Evolutionary conservation across 2,888 invertebrate species (phyloP).

Genomic region (Cyclophora albipunctata): DNA sequence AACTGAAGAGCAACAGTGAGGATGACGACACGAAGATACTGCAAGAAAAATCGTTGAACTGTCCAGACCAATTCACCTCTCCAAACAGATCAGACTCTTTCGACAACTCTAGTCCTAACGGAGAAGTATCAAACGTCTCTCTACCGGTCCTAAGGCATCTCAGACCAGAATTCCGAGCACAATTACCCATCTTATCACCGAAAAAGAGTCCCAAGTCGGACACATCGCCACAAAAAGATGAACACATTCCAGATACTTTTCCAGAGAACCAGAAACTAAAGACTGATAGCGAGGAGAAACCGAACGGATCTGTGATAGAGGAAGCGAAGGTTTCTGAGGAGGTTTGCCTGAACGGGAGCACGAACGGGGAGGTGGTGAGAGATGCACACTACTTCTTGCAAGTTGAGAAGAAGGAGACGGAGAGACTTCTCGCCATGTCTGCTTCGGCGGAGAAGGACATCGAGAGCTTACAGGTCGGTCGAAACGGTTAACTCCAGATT

Average conservation of each 20-base stretch:
- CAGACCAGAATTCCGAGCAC: constrained; percentile 89
- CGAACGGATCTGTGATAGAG: constrained; percentile 60
- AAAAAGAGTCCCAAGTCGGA: constrained; percentile 64
- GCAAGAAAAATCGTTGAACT: constrained; percentile 59
- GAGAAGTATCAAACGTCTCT: constrained; percentile 44
- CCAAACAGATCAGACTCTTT: constrained; percentile 29
- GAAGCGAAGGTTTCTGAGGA: constrained; percentile 35
- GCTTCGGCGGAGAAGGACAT: constrained; percentile 82
- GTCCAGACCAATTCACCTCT: constrained; percentile 44
- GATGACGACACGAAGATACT: constrained; percentile 57
- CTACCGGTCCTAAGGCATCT: constrained; percentile 89
- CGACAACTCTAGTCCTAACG: constrained; percentile 43
- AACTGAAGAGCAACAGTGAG: constrained; percentile 55
- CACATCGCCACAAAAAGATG: constrained; percentile 47
- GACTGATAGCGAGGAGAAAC: constrained; percentile 31
- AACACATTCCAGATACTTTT: constrained; percentile 42
- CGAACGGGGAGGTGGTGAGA: constrained; percentile 60
- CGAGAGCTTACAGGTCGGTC: constrained; percentile 62
- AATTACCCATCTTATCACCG: constrained; percentile 81
- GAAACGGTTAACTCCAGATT: constrained; percentile 6
- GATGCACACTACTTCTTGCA: constrained; percentile 87
- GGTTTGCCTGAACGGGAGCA: constrained; percentile 35
- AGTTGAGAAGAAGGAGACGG: constrained; percentile 83
- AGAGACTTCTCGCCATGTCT: constrained; percentile 80
- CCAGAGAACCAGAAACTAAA: constrained; percentile 13